A percentile compares a stretch with the other conserved stretches of the same genome.
phyloP scores from a whole-genome alignment of 2,113 vertebrate genomes.

The Planiliza haematocheilus region DNA sequence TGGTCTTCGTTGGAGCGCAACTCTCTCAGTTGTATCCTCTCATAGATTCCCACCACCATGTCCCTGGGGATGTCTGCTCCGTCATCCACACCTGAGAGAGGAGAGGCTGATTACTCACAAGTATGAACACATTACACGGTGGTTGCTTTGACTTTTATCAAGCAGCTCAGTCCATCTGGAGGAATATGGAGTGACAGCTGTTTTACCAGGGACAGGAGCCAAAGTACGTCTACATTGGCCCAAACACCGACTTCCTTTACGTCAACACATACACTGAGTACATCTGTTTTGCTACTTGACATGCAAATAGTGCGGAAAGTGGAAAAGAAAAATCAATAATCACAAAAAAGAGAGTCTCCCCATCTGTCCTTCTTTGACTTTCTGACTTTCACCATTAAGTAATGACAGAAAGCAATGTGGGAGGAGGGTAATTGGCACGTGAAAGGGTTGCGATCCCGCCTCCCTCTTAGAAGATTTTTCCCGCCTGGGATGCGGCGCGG shows the following conservation, averaged over 20 bases:
- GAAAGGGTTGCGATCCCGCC: constrained; percentile 38
- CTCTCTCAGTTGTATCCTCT: constrained; percentile 96
- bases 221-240: not conserved
- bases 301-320: not conserved
- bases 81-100: constrained; percentile 91
- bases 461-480: constrained; percentile 13
- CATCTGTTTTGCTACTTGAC: not conserved
- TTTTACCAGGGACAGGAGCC: not conserved
- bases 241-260: not conserved
- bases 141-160: constrained; percentile 9
- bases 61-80: constrained; percentile 97
- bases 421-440: constrained; percentile 52
- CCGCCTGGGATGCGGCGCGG: constrained; percentile 32
- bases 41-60: constrained; percentile 97
- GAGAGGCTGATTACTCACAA: constrained; percentile 24
- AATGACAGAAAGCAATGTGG: constrained; percentile 27
- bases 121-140: not conserved
- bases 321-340: not conserved
- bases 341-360: not conserved
- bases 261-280: not conserved
- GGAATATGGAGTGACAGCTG: constrained; percentile 8
- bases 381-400: constrained; percentile 39
- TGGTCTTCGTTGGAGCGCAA: constrained; percentile 98
- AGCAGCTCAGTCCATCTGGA: not conserved
- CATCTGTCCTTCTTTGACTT: constrained; percentile 28